Percentiles rank a stretch among this genome's conserved stretches.
These are phyloP conservation scores for Mesoligia furuncula DNA, from an alignment of 2,888 invertebrate species.

Conservation along the genomic window DNA sequence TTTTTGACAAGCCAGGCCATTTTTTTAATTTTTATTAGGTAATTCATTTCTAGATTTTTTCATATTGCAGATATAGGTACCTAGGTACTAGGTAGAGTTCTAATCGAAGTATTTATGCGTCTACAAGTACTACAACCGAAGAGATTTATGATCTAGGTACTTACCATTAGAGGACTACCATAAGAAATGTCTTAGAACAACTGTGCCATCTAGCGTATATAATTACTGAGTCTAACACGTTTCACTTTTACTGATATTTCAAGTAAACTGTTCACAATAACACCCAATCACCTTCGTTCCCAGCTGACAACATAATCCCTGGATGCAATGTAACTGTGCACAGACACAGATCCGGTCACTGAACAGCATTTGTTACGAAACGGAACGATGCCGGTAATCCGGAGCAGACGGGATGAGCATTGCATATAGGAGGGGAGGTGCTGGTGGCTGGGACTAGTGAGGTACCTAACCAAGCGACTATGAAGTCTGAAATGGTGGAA, in stretches of 20 bases:
- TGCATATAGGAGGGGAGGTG: not conserved
- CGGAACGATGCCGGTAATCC: not conserved
- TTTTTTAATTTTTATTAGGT: too few species aligned
- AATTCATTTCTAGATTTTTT: too few species aligned
- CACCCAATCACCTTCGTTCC: not conserved
- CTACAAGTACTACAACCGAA: not conserved
- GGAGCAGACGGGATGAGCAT: slow-evolving; percentile 2
- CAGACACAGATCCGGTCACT: slow-evolving; percentile 14
- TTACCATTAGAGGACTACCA: not conserved
- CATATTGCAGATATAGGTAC: not conserved
- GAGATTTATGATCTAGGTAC: not conserved
- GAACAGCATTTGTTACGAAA: slow-evolving; percentile 19
- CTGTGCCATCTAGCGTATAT: not conserved
- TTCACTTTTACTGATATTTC: not conserved
- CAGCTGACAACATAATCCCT: slow-evolving; percentile 15
- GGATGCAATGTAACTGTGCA: not conserved
- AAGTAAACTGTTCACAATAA: not conserved
- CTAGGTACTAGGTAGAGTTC: not conserved
- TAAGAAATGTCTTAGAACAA: not conserved
- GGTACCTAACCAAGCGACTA: not conserved
- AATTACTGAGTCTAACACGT: not conserved
- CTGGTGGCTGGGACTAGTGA: not conserved
- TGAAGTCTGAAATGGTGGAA: not conserved
- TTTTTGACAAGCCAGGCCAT: too few species aligned
- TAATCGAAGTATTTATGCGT: not conserved